Percentiles rank a stretch among this genome's conserved stretches.
These are phyloP conservation scores for Perca schrenkii DNA, from an alignment of 2,113 vertebrate species.

Conservation along the genomic window DNA sequence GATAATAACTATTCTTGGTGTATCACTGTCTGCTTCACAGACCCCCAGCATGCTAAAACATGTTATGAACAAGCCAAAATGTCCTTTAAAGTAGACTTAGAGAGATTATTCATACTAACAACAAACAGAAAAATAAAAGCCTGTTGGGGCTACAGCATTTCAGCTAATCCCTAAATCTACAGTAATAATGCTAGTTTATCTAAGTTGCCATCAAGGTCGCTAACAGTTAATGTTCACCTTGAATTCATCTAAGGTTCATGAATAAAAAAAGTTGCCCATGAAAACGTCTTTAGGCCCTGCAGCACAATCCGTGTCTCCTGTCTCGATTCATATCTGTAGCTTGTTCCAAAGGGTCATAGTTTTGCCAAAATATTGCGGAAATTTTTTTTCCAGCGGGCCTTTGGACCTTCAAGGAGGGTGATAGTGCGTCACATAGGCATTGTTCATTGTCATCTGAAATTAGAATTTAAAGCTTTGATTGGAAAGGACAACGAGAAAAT, in stretches of 20 bases:
- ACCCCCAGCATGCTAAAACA: conserved; percentile 24
- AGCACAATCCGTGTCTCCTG: neutral
- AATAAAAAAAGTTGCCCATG: neutral
- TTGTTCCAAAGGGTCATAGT: neutral
- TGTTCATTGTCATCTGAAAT: conserved; percentile 35
- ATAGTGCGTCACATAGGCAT: neutral
- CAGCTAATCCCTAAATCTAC: conserved; percentile 11
- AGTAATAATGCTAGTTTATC: conserved; percentile 2
- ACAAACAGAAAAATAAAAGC: conserved; percentile 25
- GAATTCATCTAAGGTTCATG: neutral
- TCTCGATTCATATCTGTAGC: neutral
- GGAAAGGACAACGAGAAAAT: conserved; percentile 50
- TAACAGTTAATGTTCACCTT: neutral
- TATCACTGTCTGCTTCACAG: conserved; percentile 11
- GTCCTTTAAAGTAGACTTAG: neutral
- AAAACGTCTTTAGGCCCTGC: neutral
- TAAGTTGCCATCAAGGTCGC: neutral
- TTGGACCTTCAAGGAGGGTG: neutral
- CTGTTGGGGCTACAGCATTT: conserved; percentile 16
- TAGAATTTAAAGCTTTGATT: conserved; percentile 56
- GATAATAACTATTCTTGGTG: conserved; percentile 51
- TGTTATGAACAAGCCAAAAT: conserved; percentile 25
- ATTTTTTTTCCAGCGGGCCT: neutral
- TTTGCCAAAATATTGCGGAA: conserved; percentile 11
- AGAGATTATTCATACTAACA: conserved; percentile 15